Base-by-base conservation (phyloP, 2,797 vertebrate genomes). In the Amazonetta brasiliensis region DNA sequence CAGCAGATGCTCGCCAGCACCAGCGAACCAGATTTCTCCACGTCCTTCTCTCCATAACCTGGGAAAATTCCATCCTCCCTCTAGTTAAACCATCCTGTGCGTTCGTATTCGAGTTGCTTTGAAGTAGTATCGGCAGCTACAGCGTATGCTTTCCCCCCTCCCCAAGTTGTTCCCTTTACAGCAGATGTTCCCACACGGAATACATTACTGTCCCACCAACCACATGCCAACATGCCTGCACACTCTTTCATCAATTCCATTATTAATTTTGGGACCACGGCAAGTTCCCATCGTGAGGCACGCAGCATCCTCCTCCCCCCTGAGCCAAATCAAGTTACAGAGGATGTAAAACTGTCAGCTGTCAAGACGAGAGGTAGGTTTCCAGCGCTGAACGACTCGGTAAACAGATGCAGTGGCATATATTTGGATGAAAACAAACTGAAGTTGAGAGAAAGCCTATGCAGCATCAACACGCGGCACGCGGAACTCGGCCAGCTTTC, bases 371-470 rank as follows among this genome's bases (percentile, higher is more conserved):
- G 23, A 69, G 46, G 67, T 60, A 60, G 14, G 55, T 75, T 94
- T 91, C 19, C 67, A 74, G 86, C 54, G 33, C 56, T n/a, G 62
- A 93, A 78, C 79, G 21, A 44, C 63, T 79, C 71, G 94, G 90
- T 43, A 95, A 95, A 93, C 88, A 97, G 95, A 80, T 86, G 81
- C 43, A 86, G 71, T 12, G 20, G 68, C 72, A 94, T 60, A 33
- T 59, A 94, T 84, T 92, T 83, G 85, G 76, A 93, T 59, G 30
- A 74, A 91, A 92, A 67, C 44, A 85, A 87, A 85, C 56, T 28
- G 21, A 68, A 62, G 67, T 69, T 52, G 81, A 84, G 67, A 89
- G 74, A 92, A 83, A 80, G 73, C 39, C 79, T 37, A 16, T 3
- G n/a, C 72, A 67, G 66, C 82, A 83, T 39, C 79, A 75, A 39